phyloP scores from a whole-genome alignment of 2,888 invertebrate genomes.

The Romanomermis culicivorax region DNA sequence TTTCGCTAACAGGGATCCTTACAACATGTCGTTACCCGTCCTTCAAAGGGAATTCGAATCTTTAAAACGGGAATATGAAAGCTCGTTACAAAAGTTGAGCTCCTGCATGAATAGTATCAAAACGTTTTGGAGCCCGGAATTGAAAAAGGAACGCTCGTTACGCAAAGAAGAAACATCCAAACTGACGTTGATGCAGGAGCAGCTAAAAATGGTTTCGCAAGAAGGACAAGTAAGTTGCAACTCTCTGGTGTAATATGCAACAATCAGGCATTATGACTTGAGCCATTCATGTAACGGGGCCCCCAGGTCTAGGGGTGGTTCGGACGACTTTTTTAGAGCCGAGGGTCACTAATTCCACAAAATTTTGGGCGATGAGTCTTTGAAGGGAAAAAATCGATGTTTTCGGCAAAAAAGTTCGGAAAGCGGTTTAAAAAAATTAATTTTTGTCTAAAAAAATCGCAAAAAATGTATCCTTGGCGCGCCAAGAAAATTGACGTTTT shows the following conservation, averaged over 20 bases:
- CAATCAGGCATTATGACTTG: too few relatives aligned
- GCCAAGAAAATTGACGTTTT: too few relatives aligned
- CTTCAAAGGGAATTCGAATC: slow-evolving; percentile 73
- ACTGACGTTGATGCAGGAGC: slow-evolving; percentile 56
- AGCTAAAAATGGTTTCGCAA: slow-evolving; percentile 8
- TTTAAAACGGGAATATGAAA: slow-evolving; percentile 73
- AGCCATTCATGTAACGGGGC: too few relatives aligned
- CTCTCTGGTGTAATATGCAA: neutral
- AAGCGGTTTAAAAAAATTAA: too few relatives aligned
- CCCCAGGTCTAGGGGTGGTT: too few relatives aligned
- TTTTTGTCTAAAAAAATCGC: too few relatives aligned
- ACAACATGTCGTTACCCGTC: slow-evolving; percentile 15
- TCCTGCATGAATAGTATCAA: slow-evolving; percentile 99
- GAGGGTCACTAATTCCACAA: too few relatives aligned
- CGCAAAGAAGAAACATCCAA: slow-evolving; percentile 93
- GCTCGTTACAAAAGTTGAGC: slow-evolving; percentile 87
- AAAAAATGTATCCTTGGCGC: too few relatives aligned
- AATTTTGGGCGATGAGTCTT: too few relatives aligned
- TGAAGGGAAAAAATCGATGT: too few relatives aligned
- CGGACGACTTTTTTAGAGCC: too few relatives aligned
- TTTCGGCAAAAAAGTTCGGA: too few relatives aligned
- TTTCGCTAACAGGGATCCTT: slow-evolving; percentile 10
- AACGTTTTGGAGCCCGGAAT: slow-evolving; percentile 98
- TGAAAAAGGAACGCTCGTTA: slow-evolving; percentile 87
- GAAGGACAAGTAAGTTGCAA: slow-evolving; percentile 11